These are phyloP conservation scores for Propithecus deckenii DNA, from an alignment of 2,797 vertebrate genomes.

Conservation along the genomic window DNA sequence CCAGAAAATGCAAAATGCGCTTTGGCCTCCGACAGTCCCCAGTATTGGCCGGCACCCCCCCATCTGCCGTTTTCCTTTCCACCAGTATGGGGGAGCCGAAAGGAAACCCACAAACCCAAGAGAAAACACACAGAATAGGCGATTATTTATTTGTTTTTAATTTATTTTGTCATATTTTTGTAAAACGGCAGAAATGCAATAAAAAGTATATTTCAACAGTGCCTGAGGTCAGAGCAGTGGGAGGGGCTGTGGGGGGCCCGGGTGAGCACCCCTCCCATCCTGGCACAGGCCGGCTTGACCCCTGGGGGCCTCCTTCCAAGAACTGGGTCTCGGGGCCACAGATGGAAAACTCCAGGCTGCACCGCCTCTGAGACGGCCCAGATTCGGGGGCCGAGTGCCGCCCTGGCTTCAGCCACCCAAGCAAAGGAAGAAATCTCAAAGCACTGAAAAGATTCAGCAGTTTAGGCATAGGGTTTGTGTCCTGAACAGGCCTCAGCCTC, in stretches of 20 bases:
- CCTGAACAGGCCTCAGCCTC: background rate
- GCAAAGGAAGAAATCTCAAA: background rate
- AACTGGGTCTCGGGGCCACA: constrained; percentile 40
- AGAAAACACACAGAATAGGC: constrained; percentile 83
- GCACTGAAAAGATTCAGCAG: background rate
- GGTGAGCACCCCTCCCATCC: background rate
- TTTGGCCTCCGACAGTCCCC: background rate
- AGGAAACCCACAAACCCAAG: constrained; percentile 73
- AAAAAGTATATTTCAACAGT: constrained; percentile 89
- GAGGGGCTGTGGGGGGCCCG: background rate
- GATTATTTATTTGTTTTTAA: constrained; percentile 98
- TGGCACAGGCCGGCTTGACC: background rate
- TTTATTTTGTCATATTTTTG: constrained; percentile 99
- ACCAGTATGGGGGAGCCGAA: background rate
- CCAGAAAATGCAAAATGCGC: background rate
- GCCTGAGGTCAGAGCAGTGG: constrained; percentile 31
- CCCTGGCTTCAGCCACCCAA: background rate
- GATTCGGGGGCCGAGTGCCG: background rate
- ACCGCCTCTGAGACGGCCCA: background rate
- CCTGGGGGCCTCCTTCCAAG: background rate
- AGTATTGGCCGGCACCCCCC: background rate
- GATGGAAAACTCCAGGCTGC: background rate
- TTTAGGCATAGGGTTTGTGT: background rate
- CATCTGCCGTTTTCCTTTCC: constrained; percentile 31
- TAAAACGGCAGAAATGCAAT: constrained; percentile 97